A percentile compares a stretch with the other conserved stretches of the same genome.
Evolutionary conservation across 2,797 vertebrate genomes (phyloP).

Genomic region (Helarctos malayanus): DNA sequence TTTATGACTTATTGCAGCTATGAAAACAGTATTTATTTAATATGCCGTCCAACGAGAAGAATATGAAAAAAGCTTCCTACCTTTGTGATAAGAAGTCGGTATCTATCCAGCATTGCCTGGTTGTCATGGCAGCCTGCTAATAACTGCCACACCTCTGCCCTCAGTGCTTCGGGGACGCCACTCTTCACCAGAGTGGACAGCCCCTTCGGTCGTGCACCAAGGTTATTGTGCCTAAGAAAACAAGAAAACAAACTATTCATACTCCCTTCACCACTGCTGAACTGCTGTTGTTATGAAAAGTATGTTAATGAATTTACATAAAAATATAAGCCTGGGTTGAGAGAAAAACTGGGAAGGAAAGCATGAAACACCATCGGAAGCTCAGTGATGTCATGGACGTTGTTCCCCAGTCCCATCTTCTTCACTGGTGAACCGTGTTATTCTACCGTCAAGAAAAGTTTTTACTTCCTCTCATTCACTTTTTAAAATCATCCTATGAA

Average conservation of each 20-base stretch:
- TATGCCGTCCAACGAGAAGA: neutral
- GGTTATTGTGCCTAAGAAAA: slow-evolving; percentile 95
- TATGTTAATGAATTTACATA: neutral
- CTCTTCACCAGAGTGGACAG: slow-evolving; percentile 94
- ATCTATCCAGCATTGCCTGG: slow-evolving; percentile 95
- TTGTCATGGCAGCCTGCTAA: slow-evolving; percentile 97
- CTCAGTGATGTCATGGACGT: neutral
- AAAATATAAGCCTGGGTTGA: neutral
- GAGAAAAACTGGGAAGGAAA: neutral
- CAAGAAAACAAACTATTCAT: slow-evolving; percentile 58
- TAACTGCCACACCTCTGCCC: slow-evolving; percentile 99
- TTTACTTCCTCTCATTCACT: slow-evolving; percentile 36
- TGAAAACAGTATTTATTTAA: neutral
- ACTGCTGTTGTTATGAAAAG: slow-evolving; percentile 21
- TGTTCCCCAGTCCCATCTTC: neutral
- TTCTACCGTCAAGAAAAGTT: neutral
- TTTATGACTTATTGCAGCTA: neutral
- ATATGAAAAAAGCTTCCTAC: slow-evolving; percentile 87
- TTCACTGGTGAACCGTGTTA: neutral
- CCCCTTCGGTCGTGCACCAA: slow-evolving; percentile 94
- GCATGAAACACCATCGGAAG: neutral
- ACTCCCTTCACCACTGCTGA: neutral
- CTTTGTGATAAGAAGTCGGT: slow-evolving; percentile 98
- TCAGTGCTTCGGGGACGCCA: slow-evolving; percentile 96
- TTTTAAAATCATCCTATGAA: slow-evolving; percentile 33